Evolutionary conservation across 1,140 invertebrate genomes (phyloP), one percentile per base, ranked within the genome.

Genomic region (Drosophila sturtevanti): DNA sequence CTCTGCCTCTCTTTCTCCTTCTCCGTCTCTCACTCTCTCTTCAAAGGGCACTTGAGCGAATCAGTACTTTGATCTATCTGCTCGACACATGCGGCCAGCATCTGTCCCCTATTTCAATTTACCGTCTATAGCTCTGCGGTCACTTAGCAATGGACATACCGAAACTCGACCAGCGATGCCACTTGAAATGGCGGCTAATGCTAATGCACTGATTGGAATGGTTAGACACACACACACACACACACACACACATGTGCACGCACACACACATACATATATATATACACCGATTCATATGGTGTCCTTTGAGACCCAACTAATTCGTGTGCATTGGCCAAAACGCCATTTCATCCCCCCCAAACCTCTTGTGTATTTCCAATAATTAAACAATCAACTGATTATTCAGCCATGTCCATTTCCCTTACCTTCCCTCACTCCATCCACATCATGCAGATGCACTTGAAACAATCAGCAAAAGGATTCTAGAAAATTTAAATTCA

Each of bases 361-460:
- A 27, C 51, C 51, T 55, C 58, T 54, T 71, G 34, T 74, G 84
- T 68, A 89, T 84, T 84, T 82, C 84, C 84, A 81, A 89, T 87
- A 87, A 87, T 87, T 87, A 89, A 87, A 89, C 82, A 87, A 87
- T 86, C 79, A 68, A 44, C 62, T 67, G 67, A 37, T 44, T 56
- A 68, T 60, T 72, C 54, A 62, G 61, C 58, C 75, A 65, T 73
- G 24, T 62, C 38, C 35, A 48, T 18, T 35, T 10, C 55, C 64
- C 24, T 56, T 68, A 63, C 52, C 52, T 10, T 61, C 27, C 27
- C 1, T 6, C 27, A 1, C 27, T 6, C 27, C 4, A 4, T 31
- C 1, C 27, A 4, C 22, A 31, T 6, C 3, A n/a, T n/a, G n/a
- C 27, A 31, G 16, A 48, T 48, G 41, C 65, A 73, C 56, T 74